Evolutionary conservation across 2,888 invertebrate genomes (phyloP).

Genomic region (Portevinia maculata): DNA sequence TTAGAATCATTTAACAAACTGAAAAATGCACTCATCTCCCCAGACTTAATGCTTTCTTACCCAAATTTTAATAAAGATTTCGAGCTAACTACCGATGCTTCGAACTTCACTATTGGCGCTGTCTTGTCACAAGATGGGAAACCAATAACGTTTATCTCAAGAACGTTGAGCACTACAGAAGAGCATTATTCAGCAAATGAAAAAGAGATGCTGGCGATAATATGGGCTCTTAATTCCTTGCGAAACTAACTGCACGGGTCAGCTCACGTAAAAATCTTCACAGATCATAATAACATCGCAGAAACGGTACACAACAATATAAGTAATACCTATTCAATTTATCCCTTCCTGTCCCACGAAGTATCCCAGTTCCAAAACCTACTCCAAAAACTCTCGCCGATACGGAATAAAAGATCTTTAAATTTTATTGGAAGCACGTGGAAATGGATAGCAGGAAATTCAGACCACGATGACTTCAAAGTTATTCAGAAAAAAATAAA

Average conservation of each 20-base stretch:
- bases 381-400: not conserved
- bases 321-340: not conserved
- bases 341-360: not conserved
- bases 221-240: too few relatives aligned
- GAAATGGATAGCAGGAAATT: not conserved
- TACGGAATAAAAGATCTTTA: not conserved
- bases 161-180: too few relatives aligned
- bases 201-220: too few relatives aligned
- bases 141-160: too few relatives aligned
- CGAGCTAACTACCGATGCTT: too few relatives aligned
- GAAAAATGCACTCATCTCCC: too few relatives aligned
- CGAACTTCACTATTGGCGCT: too few relatives aligned
- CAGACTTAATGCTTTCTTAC: too few relatives aligned
- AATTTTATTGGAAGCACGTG: not conserved
- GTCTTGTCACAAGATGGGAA: too few relatives aligned
- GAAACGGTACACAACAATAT: too few relatives aligned
- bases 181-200: not conserved
- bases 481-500: not conserved
- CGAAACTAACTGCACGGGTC: not conserved
- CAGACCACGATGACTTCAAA: slow-evolving; percentile 1
- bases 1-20: too few relatives aligned
- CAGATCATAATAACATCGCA: not conserved
- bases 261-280: not conserved
- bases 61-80: too few relatives aligned
- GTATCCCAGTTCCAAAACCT: not conserved